Conservation (phyloP, 2,113 vertebrate species). For the Leptobrachium ailaonicum region DNA sequence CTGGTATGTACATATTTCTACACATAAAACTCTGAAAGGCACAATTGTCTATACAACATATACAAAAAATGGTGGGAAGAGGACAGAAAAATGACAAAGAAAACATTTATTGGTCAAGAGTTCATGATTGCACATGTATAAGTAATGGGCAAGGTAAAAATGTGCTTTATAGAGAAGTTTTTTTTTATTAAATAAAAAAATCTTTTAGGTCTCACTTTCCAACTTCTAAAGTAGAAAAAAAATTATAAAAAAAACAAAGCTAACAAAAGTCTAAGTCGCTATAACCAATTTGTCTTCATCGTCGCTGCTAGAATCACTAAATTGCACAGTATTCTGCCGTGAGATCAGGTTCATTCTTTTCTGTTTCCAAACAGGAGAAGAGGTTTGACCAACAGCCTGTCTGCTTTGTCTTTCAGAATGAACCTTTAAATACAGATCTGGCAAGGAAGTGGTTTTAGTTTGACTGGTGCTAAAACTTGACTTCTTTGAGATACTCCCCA, state of each 20-base stretch:
- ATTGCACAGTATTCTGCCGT: slow-evolving; percentile 71
- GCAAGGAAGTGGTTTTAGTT: slow-evolving; percentile 19
- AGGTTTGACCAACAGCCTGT: slow-evolving; percentile 38
- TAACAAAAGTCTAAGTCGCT: slow-evolving; percentile 77
- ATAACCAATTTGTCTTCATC: slow-evolving; percentile 95
- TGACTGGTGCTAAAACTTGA: slow-evolving; percentile 39
- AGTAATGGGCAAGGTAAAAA: slow-evolving; percentile 85
- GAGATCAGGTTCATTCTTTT: slow-evolving; percentile 59
- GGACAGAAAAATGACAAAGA: slow-evolving; percentile 58
- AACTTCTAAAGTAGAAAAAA: slow-evolving; percentile 65
- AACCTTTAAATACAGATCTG: slow-evolving; percentile 53
- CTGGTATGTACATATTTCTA: slow-evolving; percentile 92
- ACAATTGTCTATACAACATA: slow-evolving; percentile 99
- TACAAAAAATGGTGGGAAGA: slow-evolving; percentile 91
- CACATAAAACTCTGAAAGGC: slow-evolving; percentile 97
- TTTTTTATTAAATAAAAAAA: slow-evolving; percentile 66
- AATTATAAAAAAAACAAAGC: slow-evolving; percentile 60
- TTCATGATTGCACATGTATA: slow-evolving; percentile 95
- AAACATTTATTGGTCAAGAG: slow-evolving; percentile 89
- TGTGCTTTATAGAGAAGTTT: slow-evolving; percentile 91
- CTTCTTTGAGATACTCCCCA: slow-evolving; percentile 6
- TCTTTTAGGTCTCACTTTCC: slow-evolving; percentile 81
- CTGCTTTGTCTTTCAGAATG: slow-evolving; percentile 22
- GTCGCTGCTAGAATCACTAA: slow-evolving; percentile 88
- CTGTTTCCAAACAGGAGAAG: slow-evolving; percentile 53